Evolutionary conservation across 2,113 vertebrate genomes (phyloP), one percentile per base, ranked within the genome.

Genomic region (Gambusia holbrooki): DNA sequence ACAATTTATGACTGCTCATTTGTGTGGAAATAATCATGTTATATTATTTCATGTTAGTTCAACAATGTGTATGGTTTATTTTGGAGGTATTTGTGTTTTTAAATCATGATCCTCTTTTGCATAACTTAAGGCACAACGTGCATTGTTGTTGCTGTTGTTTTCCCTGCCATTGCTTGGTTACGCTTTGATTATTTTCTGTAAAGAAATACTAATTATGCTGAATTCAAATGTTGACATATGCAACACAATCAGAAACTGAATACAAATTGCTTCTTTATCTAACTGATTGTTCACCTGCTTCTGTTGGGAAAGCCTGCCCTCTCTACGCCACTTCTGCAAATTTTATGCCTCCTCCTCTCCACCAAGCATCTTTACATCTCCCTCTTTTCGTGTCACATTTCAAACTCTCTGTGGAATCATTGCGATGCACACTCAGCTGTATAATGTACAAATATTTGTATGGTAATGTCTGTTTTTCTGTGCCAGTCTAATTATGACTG

Each of bases 381-480:
- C 3, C 11, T 58, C 32, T 13, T 54, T 63, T 69, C 19, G 28
- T 30, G 17, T 66, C 65, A 72, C 2, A 4, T 54, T 66, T 33
- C 33, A 3, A 81, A 69, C 33, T 82, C 68, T 42, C 30, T 82
- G n/a, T 30, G 25, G 80, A 85, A 80, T 89, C 83, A 69, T 84
- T 45, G 86, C 76, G 70, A 82, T 72, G 77, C 79, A 89, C 73
- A 80, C 42, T 80, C 70, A 76, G 71, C 84, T 45, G 61, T 79
- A 81, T 80, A 67, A 74, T 91, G 74, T 37, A 66, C 85, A 92
- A 92, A 90, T 93, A 92, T 91, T 86, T 89, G 87, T 80, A 91
- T 91, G 88, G 86, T 92, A 92, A 94, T 89, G 85, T 73, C 51
- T 80, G 71, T 85, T 88, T 90, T 89, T 14, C 37, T 73, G 79